Percentiles rank a stretch among this genome's conserved stretches.
Conservation (phyloP, 1,140 invertebrate species). For the Polypedilum pembai region DNA sequence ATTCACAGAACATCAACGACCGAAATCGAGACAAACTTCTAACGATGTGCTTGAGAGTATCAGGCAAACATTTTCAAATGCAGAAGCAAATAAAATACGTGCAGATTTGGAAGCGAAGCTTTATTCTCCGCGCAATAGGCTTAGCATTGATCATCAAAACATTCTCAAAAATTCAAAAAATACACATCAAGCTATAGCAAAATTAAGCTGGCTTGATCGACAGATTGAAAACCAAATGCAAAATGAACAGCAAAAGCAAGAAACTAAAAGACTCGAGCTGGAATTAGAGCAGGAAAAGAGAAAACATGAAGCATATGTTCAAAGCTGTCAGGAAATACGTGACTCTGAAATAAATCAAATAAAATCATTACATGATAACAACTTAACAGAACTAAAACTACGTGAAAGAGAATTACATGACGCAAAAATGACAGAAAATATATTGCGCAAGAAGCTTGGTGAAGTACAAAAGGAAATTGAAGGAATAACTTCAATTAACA, state of each 20-base stretch:
- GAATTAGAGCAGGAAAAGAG: constrained; percentile 40
- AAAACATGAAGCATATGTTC: constrained; percentile 37
- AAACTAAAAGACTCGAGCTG: constrained; percentile 39
- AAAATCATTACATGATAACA: constrained; percentile 37
- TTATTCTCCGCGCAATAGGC: constrained; percentile 46
- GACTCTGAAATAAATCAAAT: constrained; percentile 39
- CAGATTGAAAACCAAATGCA: constrained; percentile 44
- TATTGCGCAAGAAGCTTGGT: constrained; percentile 34
- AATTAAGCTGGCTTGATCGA: constrained; percentile 48
- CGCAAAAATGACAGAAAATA: constrained; percentile 37
- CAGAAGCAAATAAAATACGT: constrained; percentile 44
- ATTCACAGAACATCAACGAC: constrained; percentile 33
- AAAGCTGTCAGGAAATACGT: constrained; percentile 37
- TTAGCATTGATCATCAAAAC: constrained; percentile 39
- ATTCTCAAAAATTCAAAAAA: constrained; percentile 40
- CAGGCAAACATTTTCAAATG: constrained; percentile 40
- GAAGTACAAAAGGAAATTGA: constrained; percentile 38
- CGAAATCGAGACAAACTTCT: constrained; percentile 33
- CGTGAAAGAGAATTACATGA: constrained; percentile 37
- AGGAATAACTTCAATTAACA: neutral
- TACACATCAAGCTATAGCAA: constrained; percentile 43
- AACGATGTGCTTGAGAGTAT: constrained; percentile 41
- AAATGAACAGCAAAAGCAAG: constrained; percentile 43
- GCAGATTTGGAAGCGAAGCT: constrained; percentile 47
- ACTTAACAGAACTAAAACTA: constrained; percentile 37